Base-by-base conservation (phyloP, 92 coral and sea anemone genomes). In the Parazoanthus atlanticus region DNA sequence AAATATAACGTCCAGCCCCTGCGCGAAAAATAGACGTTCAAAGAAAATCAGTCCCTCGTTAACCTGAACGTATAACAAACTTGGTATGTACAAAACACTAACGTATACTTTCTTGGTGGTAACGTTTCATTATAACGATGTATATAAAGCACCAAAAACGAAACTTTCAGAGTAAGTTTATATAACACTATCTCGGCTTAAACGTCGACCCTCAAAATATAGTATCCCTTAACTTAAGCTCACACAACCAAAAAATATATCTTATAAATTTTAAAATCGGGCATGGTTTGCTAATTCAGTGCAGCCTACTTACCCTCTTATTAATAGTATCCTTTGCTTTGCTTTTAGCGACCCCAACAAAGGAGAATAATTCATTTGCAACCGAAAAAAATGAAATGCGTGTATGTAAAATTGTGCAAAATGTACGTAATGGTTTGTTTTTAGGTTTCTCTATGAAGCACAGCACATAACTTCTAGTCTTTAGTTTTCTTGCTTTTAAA, bases 281-380 rank as follows among this genome's bases (percentile, higher is more conserved):
- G 3, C 26, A 26, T 75, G 28, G 29, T 41, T 36, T 41, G 61
- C 82, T 29, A 47, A 43, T 46, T 52, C 82, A 28, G 82, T 29
- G 61, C 66, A 43, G 36, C 82, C 28, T 21, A 36, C 31, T 15
- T 17, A 32, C 17, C 58, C 21, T 36, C 3, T 15, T 36, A 36
- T 36, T 19, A 21, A 38, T 16, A 61, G 23, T 32, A 75, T 19
- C 79, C 43, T 36, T 75, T 75, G 79, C 79, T 41, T 74, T 75
- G 79, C 79, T 75, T 75, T 33, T 5, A 36, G 79, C 79, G 49
- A 75, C 79, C 46, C 79, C 26, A 75, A 74, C 79, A 74, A 75
- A 75, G 79, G 79, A 75, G 79, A 75, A 75, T 75, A 75, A 75
- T 19, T 36, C 33, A 19, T 17, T 75, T 75, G 49, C 79, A 75